Evolutionary conservation across 2,797 vertebrate species (phyloP), one percentile per base, ranked within the genome.

Genomic region (Falco novaeseelandiae): DNA sequence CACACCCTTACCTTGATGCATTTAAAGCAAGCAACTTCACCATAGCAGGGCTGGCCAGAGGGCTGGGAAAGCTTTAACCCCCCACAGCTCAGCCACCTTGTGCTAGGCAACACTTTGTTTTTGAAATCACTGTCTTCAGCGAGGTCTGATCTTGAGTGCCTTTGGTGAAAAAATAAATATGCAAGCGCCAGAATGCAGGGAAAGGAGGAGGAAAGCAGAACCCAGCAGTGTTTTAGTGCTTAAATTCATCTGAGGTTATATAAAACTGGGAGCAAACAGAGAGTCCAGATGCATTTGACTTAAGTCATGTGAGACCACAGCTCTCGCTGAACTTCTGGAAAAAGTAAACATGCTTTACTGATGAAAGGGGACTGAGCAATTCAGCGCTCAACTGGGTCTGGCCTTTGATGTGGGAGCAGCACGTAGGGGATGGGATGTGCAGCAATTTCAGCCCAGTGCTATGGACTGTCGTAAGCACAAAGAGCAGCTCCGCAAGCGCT

Each of bases 391-490:
- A 1, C 12, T 58, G 62, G 62, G 38, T 22, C 81, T 62, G 74
- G 81, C 87, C 94, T 96, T 96, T 87, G 79, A 89, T 91, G 74
- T 87, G 48, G 55, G 69, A 94, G 80, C 91, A 89, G 72, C 2
- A 0, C 0, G 2, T 10, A 74, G 30, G 66, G 52, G 38, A 78
- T 46, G 66, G 52, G 40, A 76, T 46, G 58, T 62, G 44, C 61
- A 29, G 74, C 63, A 88, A 83, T 34, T 48, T 52, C 67, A 62
- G 52, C 34, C 19, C 13, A 7, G 38, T 8, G 30, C 71, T 83
- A 29, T 54, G 69, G 57, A 74, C 25, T 69, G 22, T 51, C 49
- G 81, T 6, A 49, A 77, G 57, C 5, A 11, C 59, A n/a, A 51
- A 26, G 72, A 52, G 61, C 38, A 51, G 48, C 63, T 87, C 42